phyloP scores from a whole-genome alignment of 1,140 invertebrate species.

The Cherax destructor region DNA sequence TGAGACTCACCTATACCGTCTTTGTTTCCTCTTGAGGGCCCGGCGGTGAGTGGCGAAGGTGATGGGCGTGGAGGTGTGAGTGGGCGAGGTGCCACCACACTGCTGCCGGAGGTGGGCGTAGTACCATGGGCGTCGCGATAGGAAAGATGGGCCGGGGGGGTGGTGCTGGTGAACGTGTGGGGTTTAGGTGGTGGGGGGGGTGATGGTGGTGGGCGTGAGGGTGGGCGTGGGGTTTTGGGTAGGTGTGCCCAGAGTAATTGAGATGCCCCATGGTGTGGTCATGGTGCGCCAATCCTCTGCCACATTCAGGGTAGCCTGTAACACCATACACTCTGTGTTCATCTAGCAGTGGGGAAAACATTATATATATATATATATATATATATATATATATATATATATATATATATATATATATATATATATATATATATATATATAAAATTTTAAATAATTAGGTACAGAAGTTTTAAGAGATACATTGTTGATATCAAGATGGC shows the following conservation, averaged over 20 bases:
- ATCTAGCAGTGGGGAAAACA: too few species aligned
- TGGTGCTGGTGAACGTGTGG: background rate
- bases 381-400: too few species aligned
- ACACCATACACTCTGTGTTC: too few species aligned
- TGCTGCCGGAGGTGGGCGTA: background rate
- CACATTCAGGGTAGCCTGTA: slow-evolving; percentile 46
- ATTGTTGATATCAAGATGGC: too few species aligned
- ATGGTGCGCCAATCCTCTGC: slow-evolving; percentile 47
- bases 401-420: too few species aligned
- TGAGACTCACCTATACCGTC: slow-evolving; percentile 33
- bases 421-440: too few species aligned
- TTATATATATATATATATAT: too few species aligned
- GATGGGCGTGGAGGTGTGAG: slow-evolving; percentile 40
- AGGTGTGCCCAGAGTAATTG: slow-evolving; percentile 52
- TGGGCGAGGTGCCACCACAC: background rate
- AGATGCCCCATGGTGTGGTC: slow-evolving; percentile 60
- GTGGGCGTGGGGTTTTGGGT: slow-evolving; percentile 35
- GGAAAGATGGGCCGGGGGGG: background rate
- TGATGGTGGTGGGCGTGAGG: slow-evolving; percentile 31
- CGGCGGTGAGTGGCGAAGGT: slow-evolving; percentile 47
- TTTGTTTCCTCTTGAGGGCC: slow-evolving; percentile 53
- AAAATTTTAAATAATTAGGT: too few species aligned
- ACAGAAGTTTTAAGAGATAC: too few species aligned
- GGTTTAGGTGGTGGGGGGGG: slow-evolving; percentile 22
- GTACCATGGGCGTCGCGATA: background rate